A percentile compares a stretch with the other conserved stretches of the same genome.
phyloP scores from a whole-genome alignment of 2,888 invertebrate genomes.

The Malthinus flaveolus region DNA sequence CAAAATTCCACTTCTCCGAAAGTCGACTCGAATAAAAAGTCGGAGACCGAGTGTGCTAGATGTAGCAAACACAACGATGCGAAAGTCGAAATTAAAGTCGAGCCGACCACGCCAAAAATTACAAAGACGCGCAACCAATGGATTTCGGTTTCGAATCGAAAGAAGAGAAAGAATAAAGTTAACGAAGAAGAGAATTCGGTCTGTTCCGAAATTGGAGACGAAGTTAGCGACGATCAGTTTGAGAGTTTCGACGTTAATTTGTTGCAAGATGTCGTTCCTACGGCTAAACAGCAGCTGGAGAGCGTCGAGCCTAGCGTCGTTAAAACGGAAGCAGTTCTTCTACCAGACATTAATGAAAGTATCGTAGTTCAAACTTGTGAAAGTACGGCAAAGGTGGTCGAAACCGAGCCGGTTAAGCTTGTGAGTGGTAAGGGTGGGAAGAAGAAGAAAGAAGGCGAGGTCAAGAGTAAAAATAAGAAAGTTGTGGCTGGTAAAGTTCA shows the following conservation, averaged over 20 bases:
- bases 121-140: conserved; percentile 42
- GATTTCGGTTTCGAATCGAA: conserved; percentile 52
- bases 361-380: conserved; percentile 26
- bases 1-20: too few species aligned
- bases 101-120: conserved; percentile 19
- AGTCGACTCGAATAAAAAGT: not conserved
- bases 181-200: conserved; percentile 36
- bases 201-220: conserved; percentile 6
- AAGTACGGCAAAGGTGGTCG: conserved; percentile 10
- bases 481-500: conserved; percentile 26
- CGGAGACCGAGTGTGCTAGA: not conserved
- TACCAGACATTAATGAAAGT: not conserved
- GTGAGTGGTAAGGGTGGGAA: not conserved
- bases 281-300: not conserved
- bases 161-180: conserved; percentile 49
- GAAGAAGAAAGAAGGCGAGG: not conserved
- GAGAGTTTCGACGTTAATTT: conserved; percentile 45
- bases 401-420: not conserved
- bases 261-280: conserved; percentile 42
- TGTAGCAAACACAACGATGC: not conserved
- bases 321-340: not conserved
- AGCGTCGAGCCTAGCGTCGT: not conserved
- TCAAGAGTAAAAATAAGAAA: not conserved
- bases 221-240: conserved; percentile 35
- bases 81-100: not conserved